These are phyloP conservation scores for Oceanodroma leucorhoa DNA, from an alignment of 2,797 vertebrate genomes.

Conservation along the genomic window DNA sequence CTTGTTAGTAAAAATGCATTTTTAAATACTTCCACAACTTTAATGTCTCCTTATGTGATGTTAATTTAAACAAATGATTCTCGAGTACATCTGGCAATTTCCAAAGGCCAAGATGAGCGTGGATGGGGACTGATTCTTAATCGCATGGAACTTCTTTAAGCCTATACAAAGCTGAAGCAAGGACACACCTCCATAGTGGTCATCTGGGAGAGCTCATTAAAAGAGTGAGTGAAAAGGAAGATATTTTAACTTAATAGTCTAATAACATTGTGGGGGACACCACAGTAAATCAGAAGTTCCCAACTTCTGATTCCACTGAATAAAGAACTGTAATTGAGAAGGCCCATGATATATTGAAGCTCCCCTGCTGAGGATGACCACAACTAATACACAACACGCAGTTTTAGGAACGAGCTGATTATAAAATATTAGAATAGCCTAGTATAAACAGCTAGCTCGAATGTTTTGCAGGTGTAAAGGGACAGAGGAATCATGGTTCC, in stretches of 20 bases:
- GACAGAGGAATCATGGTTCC: neutral
- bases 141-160: neutral
- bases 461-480: neutral
- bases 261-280: neutral
- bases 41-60: neutral
- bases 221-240: neutral
- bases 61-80: neutral
- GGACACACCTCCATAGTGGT: neutral
- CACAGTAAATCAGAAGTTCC: neutral
- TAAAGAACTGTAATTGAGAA: neutral
- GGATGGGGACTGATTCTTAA: neutral
- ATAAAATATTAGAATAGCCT: neutral
- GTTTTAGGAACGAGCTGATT: neutral
- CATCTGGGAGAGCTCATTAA: neutral
- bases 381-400: neutral
- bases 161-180: neutral
- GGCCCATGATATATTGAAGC: neutral
- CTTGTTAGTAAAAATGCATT: neutral
- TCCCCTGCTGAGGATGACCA: neutral
- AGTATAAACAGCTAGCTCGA: neutral
- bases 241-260: neutral
- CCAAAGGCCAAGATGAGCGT: neutral
- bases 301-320: neutral
- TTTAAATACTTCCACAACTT: neutral
- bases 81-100: neutral